Conservation (phyloP, 2,888 invertebrate genomes). For the Thera britannica region DNA sequence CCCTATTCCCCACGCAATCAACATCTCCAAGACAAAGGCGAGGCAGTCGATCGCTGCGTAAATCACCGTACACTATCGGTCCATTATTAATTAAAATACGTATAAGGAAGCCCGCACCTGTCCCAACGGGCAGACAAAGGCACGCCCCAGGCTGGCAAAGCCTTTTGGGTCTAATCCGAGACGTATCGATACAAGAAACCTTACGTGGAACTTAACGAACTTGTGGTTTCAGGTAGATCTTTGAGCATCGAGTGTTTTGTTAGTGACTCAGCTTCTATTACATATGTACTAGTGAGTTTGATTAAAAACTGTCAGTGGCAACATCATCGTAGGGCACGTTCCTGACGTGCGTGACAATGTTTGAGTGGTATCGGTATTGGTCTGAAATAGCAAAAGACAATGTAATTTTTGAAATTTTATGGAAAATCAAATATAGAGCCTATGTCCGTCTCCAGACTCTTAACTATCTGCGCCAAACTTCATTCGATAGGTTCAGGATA, state of each 20-base stretch:
- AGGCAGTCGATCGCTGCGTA: slow-evolving; percentile 47
- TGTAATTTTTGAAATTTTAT: too few relatives aligned
- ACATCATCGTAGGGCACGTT: too few relatives aligned
- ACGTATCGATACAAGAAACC: slow-evolving; percentile 73
- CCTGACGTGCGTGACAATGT: too few relatives aligned
- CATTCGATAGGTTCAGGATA: too few relatives aligned
- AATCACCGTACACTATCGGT: slow-evolving; percentile 72
- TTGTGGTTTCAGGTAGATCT: slow-evolving; percentile 6
- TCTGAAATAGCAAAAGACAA: too few relatives aligned
- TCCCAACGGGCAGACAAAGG: slow-evolving; percentile 69
- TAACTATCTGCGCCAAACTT: too few relatives aligned
- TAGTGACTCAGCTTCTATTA: neutral
- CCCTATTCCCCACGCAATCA: slow-evolving; percentile 36
- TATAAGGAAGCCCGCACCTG: slow-evolving; percentile 75
- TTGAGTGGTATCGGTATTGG: too few relatives aligned
- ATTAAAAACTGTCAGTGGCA: neutral
- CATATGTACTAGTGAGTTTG: neutral
- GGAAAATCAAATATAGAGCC: too few relatives aligned
- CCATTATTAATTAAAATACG: slow-evolving; percentile 82
- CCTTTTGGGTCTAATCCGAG: slow-evolving; percentile 73
- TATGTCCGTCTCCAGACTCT: too few relatives aligned
- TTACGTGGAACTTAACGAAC: slow-evolving; percentile 45
- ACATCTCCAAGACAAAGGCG: slow-evolving; percentile 36
- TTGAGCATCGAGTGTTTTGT: neutral
- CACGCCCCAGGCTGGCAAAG: slow-evolving; percentile 70